phyloP scores from a whole-genome alignment of 2,113 vertebrate genomes.

The Malurus alboscapulatus region DNA sequence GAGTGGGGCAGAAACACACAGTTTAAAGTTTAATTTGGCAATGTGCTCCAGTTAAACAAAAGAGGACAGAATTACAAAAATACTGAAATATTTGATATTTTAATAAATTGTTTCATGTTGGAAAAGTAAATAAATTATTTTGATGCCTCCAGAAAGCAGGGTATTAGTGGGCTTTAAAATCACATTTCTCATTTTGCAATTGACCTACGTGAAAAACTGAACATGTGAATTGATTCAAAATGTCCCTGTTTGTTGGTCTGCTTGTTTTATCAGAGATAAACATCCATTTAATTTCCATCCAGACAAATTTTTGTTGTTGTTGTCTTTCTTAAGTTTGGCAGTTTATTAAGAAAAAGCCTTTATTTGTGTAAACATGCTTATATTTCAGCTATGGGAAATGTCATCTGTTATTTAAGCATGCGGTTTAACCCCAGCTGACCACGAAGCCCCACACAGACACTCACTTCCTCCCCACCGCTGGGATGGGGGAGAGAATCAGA shows the following conservation, averaged over 20 bases:
- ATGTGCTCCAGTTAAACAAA: not conserved
- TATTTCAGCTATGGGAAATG: not conserved
- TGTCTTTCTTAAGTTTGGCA: not conserved
- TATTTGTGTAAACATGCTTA: not conserved
- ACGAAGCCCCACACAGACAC: accelerated
- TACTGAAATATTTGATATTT: not conserved
- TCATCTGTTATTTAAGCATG: not conserved
- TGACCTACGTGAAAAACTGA: not conserved
- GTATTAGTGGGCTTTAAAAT: not conserved
- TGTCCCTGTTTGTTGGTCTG: not conserved
- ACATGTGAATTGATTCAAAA: not conserved
- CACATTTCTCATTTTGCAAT: not conserved
- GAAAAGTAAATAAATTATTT: not conserved
- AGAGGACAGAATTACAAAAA: not conserved
- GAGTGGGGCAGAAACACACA: not conserved
- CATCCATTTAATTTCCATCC: not conserved
- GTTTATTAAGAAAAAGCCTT: not conserved
- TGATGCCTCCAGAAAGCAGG: not conserved
- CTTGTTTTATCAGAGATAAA: not conserved
- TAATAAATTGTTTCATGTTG: not conserved
- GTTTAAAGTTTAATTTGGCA: not conserved
- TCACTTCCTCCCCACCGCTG: not conserved
- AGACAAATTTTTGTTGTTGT: not conserved
- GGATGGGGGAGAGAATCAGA: not conserved
- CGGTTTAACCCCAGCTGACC: not conserved